Conservation (phyloP, 2,888 invertebrate species). For the Apoda limacodes region DNA sequence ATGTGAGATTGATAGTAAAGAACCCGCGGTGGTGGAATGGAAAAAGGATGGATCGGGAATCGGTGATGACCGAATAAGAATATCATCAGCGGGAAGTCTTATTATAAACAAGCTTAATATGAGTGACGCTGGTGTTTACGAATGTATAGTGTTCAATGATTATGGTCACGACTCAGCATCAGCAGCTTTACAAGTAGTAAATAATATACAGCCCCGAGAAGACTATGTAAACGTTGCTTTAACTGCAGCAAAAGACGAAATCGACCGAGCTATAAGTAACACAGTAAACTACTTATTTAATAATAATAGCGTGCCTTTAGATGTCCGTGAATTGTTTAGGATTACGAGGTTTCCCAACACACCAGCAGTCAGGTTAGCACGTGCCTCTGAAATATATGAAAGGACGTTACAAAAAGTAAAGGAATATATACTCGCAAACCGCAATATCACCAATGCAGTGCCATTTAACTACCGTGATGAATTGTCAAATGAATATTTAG, state of each 20-base stretch:
- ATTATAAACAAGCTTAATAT: conserved; percentile 78
- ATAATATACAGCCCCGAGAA: conserved; percentile 69
- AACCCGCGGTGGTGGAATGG: conserved; percentile 84
- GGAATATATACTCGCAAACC: conserved; percentile 79
- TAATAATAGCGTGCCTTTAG: conserved; percentile 49
- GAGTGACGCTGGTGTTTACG: conserved; percentile 85
- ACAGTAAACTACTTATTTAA: conserved; percentile 82
- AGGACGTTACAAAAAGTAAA: conserved; percentile 89
- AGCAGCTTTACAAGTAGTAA: conserved; percentile 79
- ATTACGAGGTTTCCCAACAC: conserved; percentile 88
- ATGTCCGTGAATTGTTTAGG: conserved; percentile 76
- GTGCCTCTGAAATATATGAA: conserved; percentile 97
- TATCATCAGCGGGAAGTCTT: conserved; percentile 79
- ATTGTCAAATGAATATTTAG: conserved; percentile 84
- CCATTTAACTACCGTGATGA: conserved; percentile 87
- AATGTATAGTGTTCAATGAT: conserved; percentile 86
- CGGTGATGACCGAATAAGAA: conserved; percentile 52
- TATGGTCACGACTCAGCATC: conserved; percentile 84
- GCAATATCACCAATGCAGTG: conserved; percentile 73
- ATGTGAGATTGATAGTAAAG: conserved; percentile 85
- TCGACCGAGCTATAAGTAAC: conserved; percentile 89
- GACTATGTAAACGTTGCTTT: conserved; percentile 84
- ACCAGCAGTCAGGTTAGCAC: conserved; percentile 85
- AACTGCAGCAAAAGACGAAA: conserved; percentile 83
- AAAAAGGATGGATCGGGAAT: conserved; percentile 79